These are phyloP conservation scores for Myrmecophaga tridactyla DNA, from an alignment of 2,113 vertebrate genomes.

Conservation along the genomic window DNA sequence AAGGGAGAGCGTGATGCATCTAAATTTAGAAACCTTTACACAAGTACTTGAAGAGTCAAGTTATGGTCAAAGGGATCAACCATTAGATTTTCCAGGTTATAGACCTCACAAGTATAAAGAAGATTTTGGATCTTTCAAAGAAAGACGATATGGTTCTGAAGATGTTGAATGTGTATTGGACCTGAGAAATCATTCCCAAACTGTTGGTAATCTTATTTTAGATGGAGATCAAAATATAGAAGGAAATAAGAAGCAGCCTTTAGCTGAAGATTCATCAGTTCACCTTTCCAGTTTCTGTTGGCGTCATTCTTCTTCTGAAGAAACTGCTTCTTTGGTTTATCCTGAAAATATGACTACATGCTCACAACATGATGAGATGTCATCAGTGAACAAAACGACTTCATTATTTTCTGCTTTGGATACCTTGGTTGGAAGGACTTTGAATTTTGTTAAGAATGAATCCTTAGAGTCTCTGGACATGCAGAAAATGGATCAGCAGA, in stretches of 20 bases:
- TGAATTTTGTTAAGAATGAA: slow-evolving; percentile 80
- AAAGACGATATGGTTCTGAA: slow-evolving; percentile 61
- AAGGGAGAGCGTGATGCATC: slow-evolving; percentile 90
- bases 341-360: slow-evolving; percentile 84
- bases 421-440: slow-evolving; percentile 83
- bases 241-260: slow-evolving; percentile 9
- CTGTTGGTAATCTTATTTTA: neutral
- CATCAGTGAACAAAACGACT: slow-evolving; percentile 84
- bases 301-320: slow-evolving; percentile 78
- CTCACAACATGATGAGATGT: slow-evolving; percentile 84
- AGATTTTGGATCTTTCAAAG: slow-evolving; percentile 83
- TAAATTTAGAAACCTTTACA: slow-evolving; percentile 92
- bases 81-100: slow-evolving; percentile 89
- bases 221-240: slow-evolving; percentile 65
- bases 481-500: slow-evolving; percentile 52
- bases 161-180: slow-evolving; percentile 86
- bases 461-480: slow-evolving; percentile 54
- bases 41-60: slow-evolving; percentile 92
- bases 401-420: slow-evolving; percentile 89
- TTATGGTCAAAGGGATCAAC: slow-evolving; percentile 85
- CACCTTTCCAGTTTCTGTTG: slow-evolving; percentile 79
- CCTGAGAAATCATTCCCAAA: slow-evolving; percentile 83
- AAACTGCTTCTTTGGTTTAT: slow-evolving; percentile 78
- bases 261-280: slow-evolving; percentile 73
- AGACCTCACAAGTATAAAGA: slow-evolving; percentile 90